These are phyloP conservation scores for Leucophenga maculata DNA, from an alignment of 2,888 invertebrate genomes.

Conservation along the genomic window DNA sequence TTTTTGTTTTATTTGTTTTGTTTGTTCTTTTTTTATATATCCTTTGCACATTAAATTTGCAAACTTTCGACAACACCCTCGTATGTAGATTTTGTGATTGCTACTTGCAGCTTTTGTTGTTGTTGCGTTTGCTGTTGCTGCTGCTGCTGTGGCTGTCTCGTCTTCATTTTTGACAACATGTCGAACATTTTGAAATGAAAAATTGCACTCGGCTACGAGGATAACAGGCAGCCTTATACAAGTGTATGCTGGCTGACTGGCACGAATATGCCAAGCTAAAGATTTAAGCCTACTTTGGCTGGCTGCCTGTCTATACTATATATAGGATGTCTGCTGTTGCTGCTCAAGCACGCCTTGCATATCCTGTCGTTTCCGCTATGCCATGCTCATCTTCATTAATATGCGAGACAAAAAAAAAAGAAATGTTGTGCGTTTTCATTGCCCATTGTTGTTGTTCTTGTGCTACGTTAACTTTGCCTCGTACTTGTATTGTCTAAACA, in stretches of 20 bases:
- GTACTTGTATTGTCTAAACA: background rate
- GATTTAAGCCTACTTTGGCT: background rate
- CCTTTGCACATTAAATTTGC: no score
- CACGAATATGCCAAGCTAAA: background rate
- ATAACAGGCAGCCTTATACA: background rate
- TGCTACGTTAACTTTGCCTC: background rate
- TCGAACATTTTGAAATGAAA: no score
- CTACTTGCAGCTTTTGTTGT: no score
- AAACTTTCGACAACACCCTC: no score
- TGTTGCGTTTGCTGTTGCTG: no score
- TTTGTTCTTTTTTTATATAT: no score
- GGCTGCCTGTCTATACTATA: constrained; percentile 9
- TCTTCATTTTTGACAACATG: no score
- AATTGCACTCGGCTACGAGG: background rate
- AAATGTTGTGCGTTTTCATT: background rate
- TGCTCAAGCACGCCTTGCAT: background rate
- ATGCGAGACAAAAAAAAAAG: constrained; percentile 49
- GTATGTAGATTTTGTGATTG: no score
- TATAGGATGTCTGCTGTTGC: background rate
- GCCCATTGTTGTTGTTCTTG: background rate
- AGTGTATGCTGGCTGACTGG: background rate
- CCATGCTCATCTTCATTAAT: constrained; percentile 54
- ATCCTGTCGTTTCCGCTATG: background rate
- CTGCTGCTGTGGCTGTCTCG: no score
- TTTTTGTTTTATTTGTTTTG: no score